Conservation (phyloP, 2,888 invertebrate species). For the Diaprepes abbreviatus region DNA sequence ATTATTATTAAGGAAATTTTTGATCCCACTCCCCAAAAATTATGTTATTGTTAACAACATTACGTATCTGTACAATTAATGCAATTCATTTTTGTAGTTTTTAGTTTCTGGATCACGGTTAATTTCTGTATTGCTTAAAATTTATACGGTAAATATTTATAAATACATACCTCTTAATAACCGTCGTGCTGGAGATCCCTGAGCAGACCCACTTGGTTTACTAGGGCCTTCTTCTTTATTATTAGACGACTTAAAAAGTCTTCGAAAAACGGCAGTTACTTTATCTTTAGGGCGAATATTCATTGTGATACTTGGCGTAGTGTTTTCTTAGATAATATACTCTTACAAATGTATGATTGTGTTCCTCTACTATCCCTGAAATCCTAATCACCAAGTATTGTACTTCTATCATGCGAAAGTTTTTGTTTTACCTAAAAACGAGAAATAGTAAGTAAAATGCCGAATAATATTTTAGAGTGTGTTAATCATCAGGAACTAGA, state of each 20-base stretch:
- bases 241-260: conserved; percentile 81
- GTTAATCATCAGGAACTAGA: too few relatives aligned
- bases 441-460: too few relatives aligned
- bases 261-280: conserved; percentile 84
- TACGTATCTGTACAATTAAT: too few relatives aligned
- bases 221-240: conserved; percentile 75
- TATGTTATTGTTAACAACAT: too few relatives aligned
- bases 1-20: too few relatives aligned
- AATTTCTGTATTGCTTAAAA: too few relatives aligned
- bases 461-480: too few relatives aligned
- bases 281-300: conserved; percentile 83
- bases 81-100: too few relatives aligned
- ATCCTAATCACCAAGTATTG: not conserved
- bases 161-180: conserved; percentile 55
- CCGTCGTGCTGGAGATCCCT: conserved; percentile 65
- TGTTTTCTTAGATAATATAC: not conserved
- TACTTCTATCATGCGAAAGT: not conserved
- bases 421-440: conserved; percentile 10
- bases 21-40: too few relatives aligned
- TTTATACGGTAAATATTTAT: too few relatives aligned
- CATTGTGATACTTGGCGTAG: conserved; percentile 29
- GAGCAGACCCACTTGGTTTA: conserved; percentile 64
- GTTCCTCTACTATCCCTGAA: not conserved
- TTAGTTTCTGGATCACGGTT: too few relatives aligned
- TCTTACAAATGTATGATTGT: not conserved